phyloP scores from a whole-genome alignment of 2,888 invertebrate genomes.

The Apodemia mormo region DNA sequence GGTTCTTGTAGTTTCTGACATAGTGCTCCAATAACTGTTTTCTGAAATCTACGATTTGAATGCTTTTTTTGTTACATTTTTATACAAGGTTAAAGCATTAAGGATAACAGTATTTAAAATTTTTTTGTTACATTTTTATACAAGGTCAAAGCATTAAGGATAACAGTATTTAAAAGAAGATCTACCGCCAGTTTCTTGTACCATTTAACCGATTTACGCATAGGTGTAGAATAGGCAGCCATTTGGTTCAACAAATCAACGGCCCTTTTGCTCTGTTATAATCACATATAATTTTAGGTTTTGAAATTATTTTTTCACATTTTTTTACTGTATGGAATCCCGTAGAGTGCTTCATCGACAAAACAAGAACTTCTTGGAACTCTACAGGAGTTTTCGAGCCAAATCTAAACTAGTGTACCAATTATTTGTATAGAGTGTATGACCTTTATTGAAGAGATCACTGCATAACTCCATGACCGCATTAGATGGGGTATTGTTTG shows the following conservation, averaged over 20 bases:
- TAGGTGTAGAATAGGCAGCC: background rate
- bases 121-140: background rate
- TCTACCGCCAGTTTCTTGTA: background rate
- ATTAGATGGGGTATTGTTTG: too few relatives aligned
- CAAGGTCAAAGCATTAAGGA: background rate
- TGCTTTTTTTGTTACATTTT: background rate
- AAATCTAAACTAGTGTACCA: too few relatives aligned
- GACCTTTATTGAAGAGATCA: too few relatives aligned
- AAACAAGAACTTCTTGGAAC: background rate
- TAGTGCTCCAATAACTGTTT: too few relatives aligned
- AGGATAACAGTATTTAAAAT: background rate
- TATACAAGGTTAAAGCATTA: background rate
- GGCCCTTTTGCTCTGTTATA: too few relatives aligned
- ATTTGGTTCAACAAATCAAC: background rate
- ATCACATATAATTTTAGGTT: too few relatives aligned
- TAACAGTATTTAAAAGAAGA: background rate
- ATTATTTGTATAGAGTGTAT: too few relatives aligned
- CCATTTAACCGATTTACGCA: background rate
- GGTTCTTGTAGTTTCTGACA: too few relatives aligned
- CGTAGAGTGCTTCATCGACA: background rate
- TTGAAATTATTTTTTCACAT: too few relatives aligned
- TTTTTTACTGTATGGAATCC: too few relatives aligned
- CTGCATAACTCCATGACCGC: too few relatives aligned
- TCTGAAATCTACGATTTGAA: background rate
- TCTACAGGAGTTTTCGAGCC: too few relatives aligned